These are phyloP conservation scores for Thamnaconus septentrionalis DNA, from an alignment of 2,113 vertebrate genomes.

Conservation along the genomic window DNA sequence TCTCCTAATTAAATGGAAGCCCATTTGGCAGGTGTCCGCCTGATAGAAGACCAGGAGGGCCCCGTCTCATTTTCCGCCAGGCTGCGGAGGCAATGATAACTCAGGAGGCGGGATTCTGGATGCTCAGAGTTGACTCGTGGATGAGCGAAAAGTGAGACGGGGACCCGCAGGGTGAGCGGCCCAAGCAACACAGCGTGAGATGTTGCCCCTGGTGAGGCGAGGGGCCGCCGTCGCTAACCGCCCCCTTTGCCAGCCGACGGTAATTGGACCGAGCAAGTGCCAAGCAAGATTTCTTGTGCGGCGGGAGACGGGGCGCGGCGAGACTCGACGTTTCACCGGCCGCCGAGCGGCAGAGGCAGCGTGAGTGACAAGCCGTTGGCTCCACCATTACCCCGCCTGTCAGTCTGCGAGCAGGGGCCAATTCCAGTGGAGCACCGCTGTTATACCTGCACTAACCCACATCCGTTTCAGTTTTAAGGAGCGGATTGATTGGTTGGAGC, in stretches of 20 bases:
- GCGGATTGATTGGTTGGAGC: too few species aligned
- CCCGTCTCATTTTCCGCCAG: background rate
- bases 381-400: slow-evolving; percentile 37
- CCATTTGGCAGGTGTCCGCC: slow-evolving; percentile 38
- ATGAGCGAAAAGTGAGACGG: slow-evolving; percentile 5
- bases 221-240: too few species aligned
- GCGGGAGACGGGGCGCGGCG: slow-evolving; percentile 23
- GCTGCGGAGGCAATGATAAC: background rate
- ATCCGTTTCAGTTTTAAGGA: too few species aligned
- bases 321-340: background rate
- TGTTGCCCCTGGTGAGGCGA: too few species aligned
- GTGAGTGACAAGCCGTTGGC: slow-evolving; percentile 33
- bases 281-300: too few species aligned
- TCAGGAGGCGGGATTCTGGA: slow-evolving; percentile 33
- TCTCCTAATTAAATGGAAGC: slow-evolving; percentile 50
- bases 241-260: too few species aligned
- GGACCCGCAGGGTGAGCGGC: too few species aligned
- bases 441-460: slow-evolving; percentile 8
- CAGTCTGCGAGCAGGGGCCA: slow-evolving; percentile 20
- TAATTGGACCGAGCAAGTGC: too few species aligned
- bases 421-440: slow-evolving; percentile 21
- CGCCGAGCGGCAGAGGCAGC: slow-evolving; percentile 5
- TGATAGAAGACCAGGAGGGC: slow-evolving; percentile 37
- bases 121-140: slow-evolving; percentile 13
- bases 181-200: too few species aligned